A percentile compares a stretch with the other conserved stretches of the same genome.
phyloP scores from a whole-genome alignment of 2,888 invertebrate species.

The Stratiomys singularior region DNA sequence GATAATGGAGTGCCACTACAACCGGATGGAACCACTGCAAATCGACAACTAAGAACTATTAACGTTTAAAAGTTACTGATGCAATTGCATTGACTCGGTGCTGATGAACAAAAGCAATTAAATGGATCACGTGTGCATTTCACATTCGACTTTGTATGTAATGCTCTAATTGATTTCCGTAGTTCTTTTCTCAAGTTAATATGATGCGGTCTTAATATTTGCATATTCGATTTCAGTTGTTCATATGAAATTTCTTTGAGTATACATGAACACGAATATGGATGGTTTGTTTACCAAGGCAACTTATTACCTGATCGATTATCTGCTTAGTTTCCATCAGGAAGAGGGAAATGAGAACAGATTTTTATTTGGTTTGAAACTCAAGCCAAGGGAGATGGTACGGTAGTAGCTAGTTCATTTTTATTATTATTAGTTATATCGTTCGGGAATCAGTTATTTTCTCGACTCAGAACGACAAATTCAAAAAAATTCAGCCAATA shows the following conservation, averaged over 20 bases:
- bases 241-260: background rate
- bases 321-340: background rate
- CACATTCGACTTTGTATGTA: slow-evolving; percentile 31
- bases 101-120: slow-evolving; percentile 45
- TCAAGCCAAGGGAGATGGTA: too few species aligned
- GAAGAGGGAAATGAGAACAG: too few species aligned
- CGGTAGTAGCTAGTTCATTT: too few species aligned
- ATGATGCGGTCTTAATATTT: slow-evolving; percentile 40
- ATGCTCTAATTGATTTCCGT: slow-evolving; percentile 48
- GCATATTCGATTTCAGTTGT: slow-evolving; percentile 35
- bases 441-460: too few species aligned
- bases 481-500: too few species aligned
- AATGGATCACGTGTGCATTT: slow-evolving; percentile 48
- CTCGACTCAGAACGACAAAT: too few species aligned
- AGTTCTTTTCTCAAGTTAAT: slow-evolving; percentile 12
- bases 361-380: too few species aligned
- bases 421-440: too few species aligned
- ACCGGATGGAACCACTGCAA: background rate
- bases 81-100: background rate
- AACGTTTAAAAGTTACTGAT: background rate
- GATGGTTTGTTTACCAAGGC: background rate
- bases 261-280: background rate
- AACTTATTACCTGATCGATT: background rate
- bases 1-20: slow-evolving; percentile 30
- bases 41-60: slow-evolving; percentile 29